phyloP scores from a whole-genome alignment of 2,113 vertebrate genomes.

The Ctenodactylus gundi region DNA sequence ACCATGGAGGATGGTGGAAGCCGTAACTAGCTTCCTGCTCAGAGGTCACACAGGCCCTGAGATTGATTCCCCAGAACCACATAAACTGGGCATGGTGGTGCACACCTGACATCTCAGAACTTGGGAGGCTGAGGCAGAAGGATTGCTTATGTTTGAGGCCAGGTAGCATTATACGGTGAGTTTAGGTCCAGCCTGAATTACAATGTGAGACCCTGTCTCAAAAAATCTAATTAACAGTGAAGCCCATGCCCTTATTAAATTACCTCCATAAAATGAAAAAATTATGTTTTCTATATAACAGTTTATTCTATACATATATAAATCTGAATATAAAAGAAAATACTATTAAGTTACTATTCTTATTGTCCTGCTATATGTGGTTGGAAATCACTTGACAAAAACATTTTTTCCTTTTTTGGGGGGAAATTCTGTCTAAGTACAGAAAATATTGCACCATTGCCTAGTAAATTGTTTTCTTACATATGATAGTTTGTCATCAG shows the following conservation, averaged over 20 bases:
- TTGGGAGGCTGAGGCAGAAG: no score
- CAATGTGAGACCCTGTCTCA: no score
- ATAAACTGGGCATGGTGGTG: no score
- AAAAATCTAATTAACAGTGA: background rate
- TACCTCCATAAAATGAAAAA: conserved; percentile 18
- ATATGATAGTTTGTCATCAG: conserved; percentile 51
- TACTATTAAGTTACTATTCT: background rate
- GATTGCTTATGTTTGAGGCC: no score
- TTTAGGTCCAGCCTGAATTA: no score
- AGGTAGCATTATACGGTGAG: no score
- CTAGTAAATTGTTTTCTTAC: conserved; percentile 72
- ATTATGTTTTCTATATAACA: background rate
- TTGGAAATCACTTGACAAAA: conserved; percentile 53
- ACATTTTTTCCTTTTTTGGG: conserved; percentile 40
- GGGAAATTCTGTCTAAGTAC: conserved; percentile 63
- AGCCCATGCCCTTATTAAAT: background rate
- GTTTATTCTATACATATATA: background rate
- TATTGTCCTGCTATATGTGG: conserved; percentile 2
- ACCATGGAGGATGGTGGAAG: background rate
- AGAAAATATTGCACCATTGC: conserved; percentile 70
- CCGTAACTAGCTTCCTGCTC: background rate
- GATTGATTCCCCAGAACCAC: no score
- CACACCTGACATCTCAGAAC: no score
- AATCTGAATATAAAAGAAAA: conserved; percentile 28
- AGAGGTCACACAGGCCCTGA: no score